A percentile compares a stretch with the other conserved stretches of the same genome.
Evolutionary conservation across 2,888 invertebrate species (phyloP).

Genomic region (Nasonia oneida): DNA sequence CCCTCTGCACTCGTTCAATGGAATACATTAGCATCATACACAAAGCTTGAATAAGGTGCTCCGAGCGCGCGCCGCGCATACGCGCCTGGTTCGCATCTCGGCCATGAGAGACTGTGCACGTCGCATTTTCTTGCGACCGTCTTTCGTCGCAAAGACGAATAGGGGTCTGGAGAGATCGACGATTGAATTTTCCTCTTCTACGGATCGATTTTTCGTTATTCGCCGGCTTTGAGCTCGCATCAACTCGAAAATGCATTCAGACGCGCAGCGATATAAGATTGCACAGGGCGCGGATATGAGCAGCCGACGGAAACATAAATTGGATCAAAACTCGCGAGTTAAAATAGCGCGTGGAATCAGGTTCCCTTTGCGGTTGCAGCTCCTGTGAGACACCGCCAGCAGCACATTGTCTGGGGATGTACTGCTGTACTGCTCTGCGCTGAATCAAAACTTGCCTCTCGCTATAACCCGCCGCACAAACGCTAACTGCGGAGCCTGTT

Average conservation of each 20-base stretch:
- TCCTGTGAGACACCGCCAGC: constrained; percentile 15
- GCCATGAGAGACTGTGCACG: neutral
- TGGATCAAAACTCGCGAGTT: constrained; percentile 50
- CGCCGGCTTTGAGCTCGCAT: neutral
- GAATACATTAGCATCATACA: constrained; percentile 70
- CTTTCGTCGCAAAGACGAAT: neutral
- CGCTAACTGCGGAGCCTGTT: neutral
- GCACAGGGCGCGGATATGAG: neutral
- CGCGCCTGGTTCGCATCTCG: neutral
- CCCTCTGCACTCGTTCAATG: constrained; percentile 69
- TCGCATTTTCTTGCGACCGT: neutral
- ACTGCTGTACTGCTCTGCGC: neutral
- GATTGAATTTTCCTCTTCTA: neutral
- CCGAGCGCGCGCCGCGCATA: too few relatives aligned
- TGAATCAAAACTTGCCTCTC: constrained; percentile 41
- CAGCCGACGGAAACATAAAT: constrained; percentile 5
- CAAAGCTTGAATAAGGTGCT: constrained; percentile 9
- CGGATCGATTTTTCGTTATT: neutral
- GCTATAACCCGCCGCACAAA: neutral
- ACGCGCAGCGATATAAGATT: constrained; percentile 5
- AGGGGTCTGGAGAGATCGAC: neutral
- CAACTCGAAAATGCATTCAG: neutral
- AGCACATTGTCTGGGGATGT: neutral
- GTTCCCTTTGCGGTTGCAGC: constrained; percentile 49
- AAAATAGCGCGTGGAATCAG: constrained; percentile 44